phyloP scores from a whole-genome alignment of 1,140 invertebrate genomes.

The Carposina sasakii region DNA sequence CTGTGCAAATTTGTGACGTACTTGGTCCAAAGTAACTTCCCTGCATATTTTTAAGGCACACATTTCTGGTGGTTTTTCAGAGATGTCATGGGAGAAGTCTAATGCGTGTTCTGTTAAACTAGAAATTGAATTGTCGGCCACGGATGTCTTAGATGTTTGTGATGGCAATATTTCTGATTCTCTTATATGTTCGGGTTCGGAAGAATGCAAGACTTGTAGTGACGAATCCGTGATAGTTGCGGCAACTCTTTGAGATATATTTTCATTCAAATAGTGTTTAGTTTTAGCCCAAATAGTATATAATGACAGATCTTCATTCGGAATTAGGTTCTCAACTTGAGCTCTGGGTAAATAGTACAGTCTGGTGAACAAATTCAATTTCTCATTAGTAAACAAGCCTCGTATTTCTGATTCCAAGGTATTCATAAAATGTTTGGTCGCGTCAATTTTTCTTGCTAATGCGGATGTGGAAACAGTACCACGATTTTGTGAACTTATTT shows the following conservation, averaged over 20 bases:
- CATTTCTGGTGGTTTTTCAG: too few relatives aligned
- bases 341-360: conserved; percentile 20
- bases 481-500: too few relatives aligned
- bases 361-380: conserved; percentile 21
- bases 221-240: conserved; percentile 16
- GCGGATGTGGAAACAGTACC: conserved; percentile 5
- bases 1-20: too few relatives aligned
- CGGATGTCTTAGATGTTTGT: too few relatives aligned
- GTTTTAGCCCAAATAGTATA: conserved; percentile 22
- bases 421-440: conserved; percentile 22
- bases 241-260: conserved; percentile 17
- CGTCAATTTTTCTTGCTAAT: conserved; percentile 18
- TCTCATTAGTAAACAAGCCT: conserved; percentile 20
- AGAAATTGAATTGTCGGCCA: too few relatives aligned
- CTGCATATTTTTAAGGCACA: too few relatives aligned
- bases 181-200: too few relatives aligned
- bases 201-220: too few relatives aligned
- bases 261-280: conserved; percentile 22
- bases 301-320: conserved; percentile 18
- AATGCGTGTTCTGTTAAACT: too few relatives aligned
- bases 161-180: too few relatives aligned
- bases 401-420: conserved; percentile 17
- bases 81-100: too few relatives aligned
- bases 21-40: too few relatives aligned
- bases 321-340: conserved; percentile 18